phyloP scores from a whole-genome alignment of 2,113 vertebrate species.

The Beaufortia kweichowensis region DNA sequence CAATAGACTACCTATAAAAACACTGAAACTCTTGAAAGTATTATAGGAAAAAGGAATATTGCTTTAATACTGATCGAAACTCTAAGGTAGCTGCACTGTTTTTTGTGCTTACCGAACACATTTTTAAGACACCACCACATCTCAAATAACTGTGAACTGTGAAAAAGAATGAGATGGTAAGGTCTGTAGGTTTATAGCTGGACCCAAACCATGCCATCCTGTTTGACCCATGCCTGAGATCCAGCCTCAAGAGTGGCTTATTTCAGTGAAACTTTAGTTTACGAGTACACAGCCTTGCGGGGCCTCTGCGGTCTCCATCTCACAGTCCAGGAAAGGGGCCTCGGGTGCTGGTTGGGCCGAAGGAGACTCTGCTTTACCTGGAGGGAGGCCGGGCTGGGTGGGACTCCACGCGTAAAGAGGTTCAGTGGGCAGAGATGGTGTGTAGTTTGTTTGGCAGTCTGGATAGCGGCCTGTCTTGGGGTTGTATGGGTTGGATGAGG shows the following conservation, averaged over 20 bases:
- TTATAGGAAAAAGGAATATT: slow-evolving; percentile 70
- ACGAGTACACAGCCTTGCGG: slow-evolving; percentile 95
- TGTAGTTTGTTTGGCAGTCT: slow-evolving; percentile 43
- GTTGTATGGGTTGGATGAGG: slow-evolving; percentile 62
- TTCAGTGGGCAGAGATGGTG: slow-evolving; percentile 53
- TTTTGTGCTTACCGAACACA: slow-evolving; percentile 50
- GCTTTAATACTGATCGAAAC: slow-evolving; percentile 73
- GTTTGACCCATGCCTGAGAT: slow-evolving; percentile 40
- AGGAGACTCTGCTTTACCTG: not conserved
- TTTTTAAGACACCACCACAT: slow-evolving; percentile 24
- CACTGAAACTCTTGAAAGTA: slow-evolving; percentile 17
- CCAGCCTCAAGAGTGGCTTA: slow-evolving; percentile 47
- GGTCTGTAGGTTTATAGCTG: slow-evolving; percentile 63
- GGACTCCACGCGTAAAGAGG: slow-evolving; percentile 73
- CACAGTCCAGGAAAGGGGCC: slow-evolving; percentile 83
- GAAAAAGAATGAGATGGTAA: slow-evolving; percentile 62
- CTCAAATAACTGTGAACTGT: slow-evolving; percentile 1
- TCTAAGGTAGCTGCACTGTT: slow-evolving; percentile 60
- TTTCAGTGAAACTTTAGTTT: slow-evolving; percentile 73
- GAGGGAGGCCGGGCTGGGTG: slow-evolving; percentile 43
- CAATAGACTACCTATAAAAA: slow-evolving; percentile 19
- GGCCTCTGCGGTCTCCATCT: slow-evolving; percentile 96
- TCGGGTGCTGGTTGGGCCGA: slow-evolving; percentile 72
- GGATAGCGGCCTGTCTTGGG: slow-evolving; percentile 65
- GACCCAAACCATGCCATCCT: not conserved